These are phyloP conservation scores for Chironex yamaguchii DNA, from an alignment of 30 jellyfish, hydroid and myxozoan genomes.

Conservation along the genomic window DNA sequence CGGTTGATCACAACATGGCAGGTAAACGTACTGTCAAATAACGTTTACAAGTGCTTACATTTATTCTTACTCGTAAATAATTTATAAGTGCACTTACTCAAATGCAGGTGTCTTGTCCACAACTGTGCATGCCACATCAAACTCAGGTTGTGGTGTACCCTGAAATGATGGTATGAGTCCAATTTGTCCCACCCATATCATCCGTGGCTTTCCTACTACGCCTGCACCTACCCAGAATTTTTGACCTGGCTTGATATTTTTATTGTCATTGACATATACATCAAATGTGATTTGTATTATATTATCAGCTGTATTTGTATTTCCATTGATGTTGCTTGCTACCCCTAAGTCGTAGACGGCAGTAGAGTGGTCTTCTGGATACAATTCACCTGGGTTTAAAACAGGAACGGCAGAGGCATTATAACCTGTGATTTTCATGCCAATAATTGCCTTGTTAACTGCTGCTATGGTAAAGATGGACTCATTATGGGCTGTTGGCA, in stretches of 20 bases:
- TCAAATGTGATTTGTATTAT: slow-evolving; percentile 57
- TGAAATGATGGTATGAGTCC: slow-evolving; percentile 47
- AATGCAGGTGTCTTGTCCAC: too few species aligned
- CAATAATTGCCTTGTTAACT: slow-evolving; percentile 65
- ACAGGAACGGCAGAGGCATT: slow-evolving; percentile 75
- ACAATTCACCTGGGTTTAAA: slow-evolving; percentile 33
- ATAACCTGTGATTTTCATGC: slow-evolving; percentile 72
- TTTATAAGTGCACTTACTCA: too few species aligned
- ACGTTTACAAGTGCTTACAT: too few species aligned
- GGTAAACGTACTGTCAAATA: too few species aligned
- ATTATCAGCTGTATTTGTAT: slow-evolving; percentile 32
- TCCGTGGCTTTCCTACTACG: slow-evolving; percentile 73
- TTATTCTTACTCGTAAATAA: too few species aligned
- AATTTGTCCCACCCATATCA: slow-evolving; percentile 95
- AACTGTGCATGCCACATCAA: too few species aligned
- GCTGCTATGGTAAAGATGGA: slow-evolving; percentile 61
- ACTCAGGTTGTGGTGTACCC: slow-evolving; percentile 60
- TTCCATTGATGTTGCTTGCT: slow-evolving; percentile 53
- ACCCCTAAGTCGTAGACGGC: slow-evolving; percentile 86
- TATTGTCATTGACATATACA: slow-evolving; percentile 68
- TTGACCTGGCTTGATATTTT: slow-evolving; percentile 68
- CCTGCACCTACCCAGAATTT: slow-evolving; percentile 97
- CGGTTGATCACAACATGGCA: too few species aligned
- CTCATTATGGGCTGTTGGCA: slow-evolving; percentile 56
- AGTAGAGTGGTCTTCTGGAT: slow-evolving; percentile 49